These are phyloP conservation scores for Triops cancriformis DNA, from an alignment of 1,140 invertebrate species.

Conservation along the genomic window DNA sequence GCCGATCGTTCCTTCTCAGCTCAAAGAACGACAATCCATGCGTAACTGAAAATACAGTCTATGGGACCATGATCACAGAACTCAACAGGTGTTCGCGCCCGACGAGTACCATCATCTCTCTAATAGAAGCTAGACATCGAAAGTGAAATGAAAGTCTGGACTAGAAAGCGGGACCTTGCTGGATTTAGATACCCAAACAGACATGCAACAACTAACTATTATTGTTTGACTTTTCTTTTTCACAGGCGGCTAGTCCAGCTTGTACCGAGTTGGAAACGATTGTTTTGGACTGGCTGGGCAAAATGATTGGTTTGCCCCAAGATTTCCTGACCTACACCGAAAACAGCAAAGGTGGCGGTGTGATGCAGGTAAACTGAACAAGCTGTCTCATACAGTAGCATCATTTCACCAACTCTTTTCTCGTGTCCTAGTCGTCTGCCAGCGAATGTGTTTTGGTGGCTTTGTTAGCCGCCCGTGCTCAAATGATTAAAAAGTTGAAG, in stretches of 20 bases:
- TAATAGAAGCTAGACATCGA: not conserved
- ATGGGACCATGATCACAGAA: no score
- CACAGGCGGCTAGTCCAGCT: conserved; percentile 85
- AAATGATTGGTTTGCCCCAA: conserved; percentile 78
- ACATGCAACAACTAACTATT: not conserved
- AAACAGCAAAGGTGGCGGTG: conserved; percentile 80
- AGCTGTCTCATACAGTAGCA: not conserved
- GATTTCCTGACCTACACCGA: conserved; percentile 73
- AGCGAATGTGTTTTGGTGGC: conserved; percentile 94
- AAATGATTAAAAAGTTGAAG: conserved; percentile 79
- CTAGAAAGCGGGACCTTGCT: not conserved
- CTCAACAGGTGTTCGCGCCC: no score
- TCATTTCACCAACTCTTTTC: not conserved
- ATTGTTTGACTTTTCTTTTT: conserved; percentile 31
- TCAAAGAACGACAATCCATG: no score
- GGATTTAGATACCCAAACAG: not conserved
- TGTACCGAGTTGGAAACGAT: conserved; percentile 96
- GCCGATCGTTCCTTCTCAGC: no score
- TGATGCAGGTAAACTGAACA: conserved; percentile 60
- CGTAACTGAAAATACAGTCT: no score
- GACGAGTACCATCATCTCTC: not conserved
- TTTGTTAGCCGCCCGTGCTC: conserved; percentile 88
- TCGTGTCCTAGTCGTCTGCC: conserved; percentile 70
- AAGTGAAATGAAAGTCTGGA: not conserved
- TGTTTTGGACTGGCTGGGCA: conserved; percentile 93